Evolutionary conservation across 2,888 invertebrate genomes (phyloP).

Genomic region (Tanytarsus gracilentus): DNA sequence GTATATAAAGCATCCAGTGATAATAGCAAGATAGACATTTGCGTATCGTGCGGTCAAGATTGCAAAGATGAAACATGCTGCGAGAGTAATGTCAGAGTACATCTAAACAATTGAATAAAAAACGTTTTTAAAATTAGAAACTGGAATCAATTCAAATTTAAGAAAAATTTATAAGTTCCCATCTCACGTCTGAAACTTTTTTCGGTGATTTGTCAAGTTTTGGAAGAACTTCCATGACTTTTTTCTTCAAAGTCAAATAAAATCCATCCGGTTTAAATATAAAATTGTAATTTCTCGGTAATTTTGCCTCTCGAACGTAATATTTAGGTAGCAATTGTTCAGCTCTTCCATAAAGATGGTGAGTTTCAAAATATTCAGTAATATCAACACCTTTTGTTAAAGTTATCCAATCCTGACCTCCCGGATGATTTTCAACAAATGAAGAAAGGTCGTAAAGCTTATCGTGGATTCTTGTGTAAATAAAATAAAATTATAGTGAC

Average conservation of each 20-base stretch:
- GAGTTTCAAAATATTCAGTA: constrained; percentile 68
- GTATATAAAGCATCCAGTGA: constrained; percentile 49
- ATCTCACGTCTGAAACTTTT: constrained; percentile 40
- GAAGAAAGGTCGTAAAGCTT: constrained; percentile 73
- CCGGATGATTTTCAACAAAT: constrained; percentile 76
- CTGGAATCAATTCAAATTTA: constrained; percentile 10
- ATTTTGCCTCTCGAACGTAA: constrained; percentile 53
- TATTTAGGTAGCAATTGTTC: constrained; percentile 55
- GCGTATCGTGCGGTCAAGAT: constrained; percentile 39
- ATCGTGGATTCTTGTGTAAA: constrained; percentile 63
- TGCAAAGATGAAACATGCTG: constrained; percentile 39
- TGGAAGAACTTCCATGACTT: constrained; percentile 49
- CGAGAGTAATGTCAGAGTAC: constrained; percentile 42
- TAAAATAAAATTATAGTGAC: too few relatives aligned
- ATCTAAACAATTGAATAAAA: constrained; percentile 33
- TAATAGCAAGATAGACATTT: constrained; percentile 35
- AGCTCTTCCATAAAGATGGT: constrained; percentile 54
- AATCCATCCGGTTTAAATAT: constrained; percentile 67
- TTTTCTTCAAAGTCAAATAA: constrained; percentile 57
- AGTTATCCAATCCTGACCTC: constrained; percentile 66
- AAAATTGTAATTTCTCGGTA: constrained; percentile 58
- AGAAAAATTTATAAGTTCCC: background rate
- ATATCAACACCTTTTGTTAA: constrained; percentile 68
- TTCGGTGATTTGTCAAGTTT: constrained; percentile 44
- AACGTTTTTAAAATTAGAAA: background rate